Base-by-base conservation (phyloP, 2,888 invertebrate genomes). In the Lasiommata megera region DNA sequence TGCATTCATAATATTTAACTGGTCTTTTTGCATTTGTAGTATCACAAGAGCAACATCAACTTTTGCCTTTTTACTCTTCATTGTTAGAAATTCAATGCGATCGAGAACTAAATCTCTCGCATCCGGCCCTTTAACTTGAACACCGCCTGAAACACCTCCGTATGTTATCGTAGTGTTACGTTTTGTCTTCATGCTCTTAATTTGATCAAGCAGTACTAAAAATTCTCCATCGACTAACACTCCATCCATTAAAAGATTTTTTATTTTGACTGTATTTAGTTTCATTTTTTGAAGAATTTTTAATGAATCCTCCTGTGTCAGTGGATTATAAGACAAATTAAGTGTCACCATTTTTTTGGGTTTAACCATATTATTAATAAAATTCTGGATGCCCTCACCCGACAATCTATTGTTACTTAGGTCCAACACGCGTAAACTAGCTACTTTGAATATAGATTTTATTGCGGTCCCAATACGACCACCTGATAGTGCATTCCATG, bases 321-420 rank as follows among this genome's bases (percentile, higher is more conserved):
- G 50, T 0, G 84, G 84, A 56, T 86, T 86, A 40, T 64, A 74
- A 7, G 86, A 84, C 51, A 86, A 63, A 72, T 84, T 68, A 1
- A 87, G 67, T 0, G 72, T 76, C 0, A 64, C 54, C 16, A 87
- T 50, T 37, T 76, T 79, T 48, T 76, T 74, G 0, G 84, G 72
- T 46, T 66, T 73, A 0, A 16, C 36, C 34, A 87, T 55, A 54
- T 44, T 59, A 23, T 14, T 48, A n/a, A 66, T 52, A 1, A 84
- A 63, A 29, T 54, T 69, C 0, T 16, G 48, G 28, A 83, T 68
- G 36, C 72, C 76, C 36, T 75, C 77, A 3, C 69, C 74, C 17
- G 62, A 59, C 3, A 88, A 64, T 55, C 64, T 73, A 54, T 88
- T 88, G 58, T 85, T 78, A 58, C 76, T 80, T 1, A 86, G 60